Evolutionary conservation across 2,113 vertebrate species (phyloP).

Genomic region (Oceanites oceanicus): DNA sequence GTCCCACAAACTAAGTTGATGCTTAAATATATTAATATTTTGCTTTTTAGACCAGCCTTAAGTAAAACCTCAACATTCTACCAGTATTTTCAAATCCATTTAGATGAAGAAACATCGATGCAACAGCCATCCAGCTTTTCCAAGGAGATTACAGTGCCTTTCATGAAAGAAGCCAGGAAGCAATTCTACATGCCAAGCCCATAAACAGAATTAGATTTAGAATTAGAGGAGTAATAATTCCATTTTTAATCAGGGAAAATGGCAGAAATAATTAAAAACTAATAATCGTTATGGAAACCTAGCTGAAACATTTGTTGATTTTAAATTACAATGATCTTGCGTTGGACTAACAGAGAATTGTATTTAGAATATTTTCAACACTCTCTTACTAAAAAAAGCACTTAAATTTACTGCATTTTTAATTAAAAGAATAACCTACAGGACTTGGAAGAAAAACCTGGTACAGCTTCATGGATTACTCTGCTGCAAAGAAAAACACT

Average conservation of each 20-base stretch:
- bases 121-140: neutral
- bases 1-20: neutral
- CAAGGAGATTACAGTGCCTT: neutral
- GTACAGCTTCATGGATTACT: neutral
- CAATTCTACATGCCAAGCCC: neutral
- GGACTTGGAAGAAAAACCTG: neutral
- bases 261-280: constrained; percentile 8
- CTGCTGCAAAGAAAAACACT: neutral
- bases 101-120: neutral
- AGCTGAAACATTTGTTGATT: neutral
- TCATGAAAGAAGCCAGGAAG: neutral
- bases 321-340: neutral
- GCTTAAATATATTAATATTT: neutral
- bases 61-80: neutral
- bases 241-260: constrained; percentile 9
- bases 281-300: neutral
- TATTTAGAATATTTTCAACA: neutral
- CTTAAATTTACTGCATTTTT: neutral
- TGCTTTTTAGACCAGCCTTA: neutral
- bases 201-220: neutral
- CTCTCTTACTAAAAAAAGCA: neutral
- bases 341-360: neutral
- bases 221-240: neutral
- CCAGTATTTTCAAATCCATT: neutral
- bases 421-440: neutral